Evolutionary conservation across 2,888 invertebrate species (phyloP), one percentile per base, ranked within the genome.

Genomic region (Silvanus unidentatus): DNA sequence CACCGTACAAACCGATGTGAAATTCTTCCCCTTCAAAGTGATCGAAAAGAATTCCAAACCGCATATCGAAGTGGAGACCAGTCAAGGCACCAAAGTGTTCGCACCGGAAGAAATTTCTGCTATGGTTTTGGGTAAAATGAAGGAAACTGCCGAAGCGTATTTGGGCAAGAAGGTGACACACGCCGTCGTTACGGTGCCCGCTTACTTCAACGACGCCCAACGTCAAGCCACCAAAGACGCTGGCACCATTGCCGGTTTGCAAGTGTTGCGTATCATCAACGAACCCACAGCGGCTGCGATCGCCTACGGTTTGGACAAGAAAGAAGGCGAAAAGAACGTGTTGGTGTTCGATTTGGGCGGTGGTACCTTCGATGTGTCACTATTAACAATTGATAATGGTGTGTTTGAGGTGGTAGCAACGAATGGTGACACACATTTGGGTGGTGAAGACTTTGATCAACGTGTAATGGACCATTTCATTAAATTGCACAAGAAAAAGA

Each of bases 301-400:
- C 71, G 92, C 93, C 38, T 93, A 95, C 70, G 95, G 95, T 58
- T 77, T 89, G 49, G 89, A 89, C 75, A 89, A 89, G 64, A 88
- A 88, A 70, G 82, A 86, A 42, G 87, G 86, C 55, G 88, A 88
- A 74, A 80, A 87, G 32, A 88, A 89, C 64, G 88, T 89, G 45
- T 77, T 89, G 44, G 88, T 89, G 58, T 86, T 86, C 72, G 85
- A 86, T 71, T 75, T 86, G 62, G 86, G 86, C 44, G 95, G 96
- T 66, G 95, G 93, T 59, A 94, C 93, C 54, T 95, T 96, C 70
- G 95, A 96, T 75, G 95, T 95, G 27, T 95, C 94, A 46, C 88
- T 96, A 63, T 75, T 96, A 60, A 92, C 92, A 55, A 96, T 96
- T 66, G 95, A 94, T 73, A 93, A 95, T 69, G 84, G 94, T 72